Base-by-base conservation (phyloP, 1,140 invertebrate genomes). In the Ceratoteleas bidentatus region DNA sequence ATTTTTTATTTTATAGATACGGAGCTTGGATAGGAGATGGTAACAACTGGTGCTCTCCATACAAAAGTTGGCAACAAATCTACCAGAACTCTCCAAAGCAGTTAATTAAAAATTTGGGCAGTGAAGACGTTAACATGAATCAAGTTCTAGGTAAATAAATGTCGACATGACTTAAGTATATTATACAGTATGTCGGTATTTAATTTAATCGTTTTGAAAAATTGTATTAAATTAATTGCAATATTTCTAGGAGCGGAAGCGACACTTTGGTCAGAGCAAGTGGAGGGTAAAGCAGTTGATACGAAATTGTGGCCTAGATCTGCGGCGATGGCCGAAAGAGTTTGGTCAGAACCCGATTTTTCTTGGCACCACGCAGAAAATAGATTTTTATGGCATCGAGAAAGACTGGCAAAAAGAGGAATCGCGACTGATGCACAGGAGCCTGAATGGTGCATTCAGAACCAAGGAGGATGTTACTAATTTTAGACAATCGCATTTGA, bases 21-120 rank as follows among this genome's bases (percentile, higher is more conserved):
- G 90, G 89, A 50, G 91, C 92, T n/a, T 94, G 93, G 93, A 86
- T 94, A 34, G 93, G 93, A 10, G 88, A 89, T 88, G 94, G 94
- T 11, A 95, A 95, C 82, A 97, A 97, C 87, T 97, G 96, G 96
- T 97, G 96, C 88, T 93, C 95, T 0, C 96, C 96, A 0, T 97
- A 97, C 88, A 97, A 96, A 87, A 95, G 95, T 3, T 97, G 96
- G 96, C 96, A 97, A 88, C 95, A 94, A 81, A 93, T 97, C 7
- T 97, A 97, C 84, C 93, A 95, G 6, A 97, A 97, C 87, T 94
- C 93, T 78, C 94, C 95, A 3, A 74, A 65, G 15, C 24, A 45
- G 34, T n/a, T 14, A 24, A 2, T 68, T 2, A n/a, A 61, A 49
- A 38, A 54, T 49, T 10, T 68, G 2, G 53, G 61, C 34, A 32